phyloP scores from a whole-genome alignment of 1,140 invertebrate genomes.

The Drosophila triauraria region DNA sequence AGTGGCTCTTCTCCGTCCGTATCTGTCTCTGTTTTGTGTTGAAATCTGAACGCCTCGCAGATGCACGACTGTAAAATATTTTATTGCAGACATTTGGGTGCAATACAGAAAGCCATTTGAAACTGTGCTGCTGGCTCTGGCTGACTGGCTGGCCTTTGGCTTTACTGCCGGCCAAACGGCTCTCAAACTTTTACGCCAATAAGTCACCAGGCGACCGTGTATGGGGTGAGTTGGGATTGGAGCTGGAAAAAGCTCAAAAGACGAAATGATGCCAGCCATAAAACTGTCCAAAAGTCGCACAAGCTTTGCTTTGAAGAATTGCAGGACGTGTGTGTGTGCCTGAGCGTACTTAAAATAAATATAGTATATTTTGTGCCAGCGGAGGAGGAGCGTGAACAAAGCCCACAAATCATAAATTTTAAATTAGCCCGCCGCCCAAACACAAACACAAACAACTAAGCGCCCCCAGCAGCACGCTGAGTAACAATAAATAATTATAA shows the following conservation, averaged over 20 bases:
- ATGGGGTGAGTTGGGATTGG: constrained; percentile 19
- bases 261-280: constrained; percentile 61
- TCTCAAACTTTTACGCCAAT: constrained; percentile 57
- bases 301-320: constrained; percentile 21
- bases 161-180: constrained; percentile 18
- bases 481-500: constrained; percentile 73
- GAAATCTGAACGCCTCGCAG: constrained; percentile 34
- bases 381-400: constrained; percentile 30
- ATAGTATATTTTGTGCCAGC: constrained; percentile 3
- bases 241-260: constrained; percentile 38
- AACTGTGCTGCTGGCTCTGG: constrained; percentile 11
- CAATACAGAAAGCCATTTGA: constrained; percentile 38
- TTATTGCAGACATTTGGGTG: constrained; percentile 55
- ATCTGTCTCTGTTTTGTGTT: constrained; percentile 7
- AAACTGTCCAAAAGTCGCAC: constrained; percentile 46
- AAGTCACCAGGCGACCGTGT: constrained; percentile 48
- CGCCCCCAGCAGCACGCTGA: constrained; percentile 1
- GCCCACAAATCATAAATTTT: constrained; percentile 68
- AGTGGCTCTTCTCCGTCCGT: neutral
- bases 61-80: constrained; percentile 54
- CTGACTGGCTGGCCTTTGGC: constrained; percentile 23
- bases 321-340: constrained; percentile 11
- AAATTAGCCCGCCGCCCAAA: constrained; percentile 31
- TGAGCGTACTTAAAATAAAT: constrained; percentile 36
- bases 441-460: constrained; percentile 1